phyloP scores from a whole-genome alignment of 2,113 vertebrate species.

The Chamaea fasciata region DNA sequence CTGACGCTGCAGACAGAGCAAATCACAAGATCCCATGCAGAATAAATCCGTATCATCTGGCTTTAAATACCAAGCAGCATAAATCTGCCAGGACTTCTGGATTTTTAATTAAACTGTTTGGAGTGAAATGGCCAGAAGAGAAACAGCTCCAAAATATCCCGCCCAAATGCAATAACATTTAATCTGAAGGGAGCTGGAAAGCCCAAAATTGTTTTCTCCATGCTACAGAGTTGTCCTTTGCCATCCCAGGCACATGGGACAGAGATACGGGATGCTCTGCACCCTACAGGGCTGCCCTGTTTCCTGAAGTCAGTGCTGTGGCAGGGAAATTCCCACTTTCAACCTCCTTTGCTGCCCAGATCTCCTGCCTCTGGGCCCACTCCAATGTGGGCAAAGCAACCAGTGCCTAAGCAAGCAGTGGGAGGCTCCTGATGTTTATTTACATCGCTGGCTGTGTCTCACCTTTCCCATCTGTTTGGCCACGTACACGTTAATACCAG shows the following conservation, averaged over 20 bases:
- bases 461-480: not conserved
- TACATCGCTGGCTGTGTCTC: rapidly evolving
- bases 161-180: not conserved
- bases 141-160: not conserved
- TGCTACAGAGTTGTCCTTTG: not conserved
- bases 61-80: not conserved
- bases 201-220: not conserved
- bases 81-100: constrained; percentile 9
- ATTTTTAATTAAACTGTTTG: constrained; percentile 24
- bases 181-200: not conserved
- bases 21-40: not conserved
- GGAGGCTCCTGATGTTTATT: not conserved
- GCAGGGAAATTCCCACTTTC: not conserved
- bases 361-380: not conserved
- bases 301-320: not conserved
- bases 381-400: not conserved
- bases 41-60: not conserved
- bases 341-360: not conserved
- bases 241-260: not conserved
- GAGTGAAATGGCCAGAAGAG: not conserved
- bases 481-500: rapidly evolving
- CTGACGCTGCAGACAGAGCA: not conserved
- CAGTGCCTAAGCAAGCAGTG: not conserved
- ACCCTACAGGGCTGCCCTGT: not conserved
- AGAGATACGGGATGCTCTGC: not conserved